phyloP scores from a whole-genome alignment of 2,888 invertebrate species.

The Drosophila monieri region DNA sequence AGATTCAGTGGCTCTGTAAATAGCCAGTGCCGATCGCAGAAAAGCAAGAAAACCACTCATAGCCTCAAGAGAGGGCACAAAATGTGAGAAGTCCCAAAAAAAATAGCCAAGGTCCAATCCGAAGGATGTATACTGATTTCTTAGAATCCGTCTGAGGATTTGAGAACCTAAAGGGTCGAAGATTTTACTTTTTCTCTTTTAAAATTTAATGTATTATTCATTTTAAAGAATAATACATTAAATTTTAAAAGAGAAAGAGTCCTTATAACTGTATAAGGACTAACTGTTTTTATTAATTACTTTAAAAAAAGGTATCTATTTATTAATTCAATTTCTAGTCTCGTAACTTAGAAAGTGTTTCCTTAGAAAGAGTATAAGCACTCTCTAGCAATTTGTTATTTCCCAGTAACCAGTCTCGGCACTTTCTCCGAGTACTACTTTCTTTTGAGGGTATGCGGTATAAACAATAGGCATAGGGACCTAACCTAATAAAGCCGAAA shows the following conservation, averaged over 20 bases:
- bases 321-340: background rate
- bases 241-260: no score
- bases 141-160: background rate
- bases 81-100: conserved; percentile 14
- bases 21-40: conserved; percentile 39
- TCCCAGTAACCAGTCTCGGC: conserved; percentile 1
- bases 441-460: conserved; percentile 12
- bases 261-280: no score
- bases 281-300: no score
- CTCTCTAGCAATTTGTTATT: background rate
- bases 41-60: conserved; percentile 34
- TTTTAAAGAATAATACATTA: no score
- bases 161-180: background rate
- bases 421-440: background rate
- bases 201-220: background rate
- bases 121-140: conserved; percentile 8
- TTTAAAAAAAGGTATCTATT: background rate
- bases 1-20: conserved; percentile 83
- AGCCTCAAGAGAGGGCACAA: conserved; percentile 16
- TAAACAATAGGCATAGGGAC: conserved; percentile 39
- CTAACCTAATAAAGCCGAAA: conserved; percentile 77
- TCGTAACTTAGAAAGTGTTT: background rate
- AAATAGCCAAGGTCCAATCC: background rate
- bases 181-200: no score
- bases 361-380: background rate